Evolutionary conservation across 2,797 vertebrate genomes (phyloP).

Genomic region (Limosa lapponica): DNA sequence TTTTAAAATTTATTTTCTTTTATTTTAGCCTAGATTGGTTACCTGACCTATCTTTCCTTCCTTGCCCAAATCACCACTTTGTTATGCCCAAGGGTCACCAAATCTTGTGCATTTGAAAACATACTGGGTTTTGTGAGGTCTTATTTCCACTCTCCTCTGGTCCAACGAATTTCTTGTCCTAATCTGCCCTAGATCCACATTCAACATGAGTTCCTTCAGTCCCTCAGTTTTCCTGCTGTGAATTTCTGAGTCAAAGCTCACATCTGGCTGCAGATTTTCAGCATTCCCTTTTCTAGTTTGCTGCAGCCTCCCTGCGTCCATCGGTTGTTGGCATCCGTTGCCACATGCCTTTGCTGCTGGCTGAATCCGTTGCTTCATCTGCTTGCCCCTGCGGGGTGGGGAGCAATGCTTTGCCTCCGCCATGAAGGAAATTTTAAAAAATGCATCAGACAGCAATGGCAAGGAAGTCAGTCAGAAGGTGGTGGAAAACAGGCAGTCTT

Average conservation of each 20-base stretch:
- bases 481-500: neutral
- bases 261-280: constrained; percentile 2
- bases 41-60: neutral
- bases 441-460: neutral
- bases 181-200: neutral
- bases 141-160: neutral
- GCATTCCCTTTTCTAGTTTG: constrained; percentile 19
- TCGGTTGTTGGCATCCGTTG: neutral
- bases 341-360: constrained; percentile 10
- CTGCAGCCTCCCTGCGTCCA: neutral
- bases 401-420: neutral
- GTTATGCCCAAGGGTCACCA: neutral
- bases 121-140: neutral
- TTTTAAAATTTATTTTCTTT: neutral
- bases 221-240: neutral
- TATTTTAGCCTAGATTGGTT: neutral
- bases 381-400: neutral
- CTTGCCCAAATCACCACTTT: neutral
- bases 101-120: neutral
- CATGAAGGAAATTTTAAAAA: neutral
- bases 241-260: neutral
- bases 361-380: neutral
- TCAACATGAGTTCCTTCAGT: neutral
- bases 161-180: neutral
- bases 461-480: neutral